Base-by-base conservation (phyloP, 1,140 invertebrate genomes). In the Ectropis grisescens region DNA sequence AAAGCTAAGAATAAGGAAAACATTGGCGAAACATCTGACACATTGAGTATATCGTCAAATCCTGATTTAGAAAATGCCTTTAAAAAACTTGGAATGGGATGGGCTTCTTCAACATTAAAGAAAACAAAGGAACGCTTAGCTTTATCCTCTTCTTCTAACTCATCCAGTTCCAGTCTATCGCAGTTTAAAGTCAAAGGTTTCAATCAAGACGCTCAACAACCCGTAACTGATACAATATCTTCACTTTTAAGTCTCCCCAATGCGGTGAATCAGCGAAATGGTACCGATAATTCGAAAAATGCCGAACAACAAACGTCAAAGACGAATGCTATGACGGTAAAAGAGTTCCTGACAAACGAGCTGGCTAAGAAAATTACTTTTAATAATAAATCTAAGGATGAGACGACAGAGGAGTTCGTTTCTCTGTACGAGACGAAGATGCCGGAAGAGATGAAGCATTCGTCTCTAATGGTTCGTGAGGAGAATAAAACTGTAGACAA, bases 121-220 rank as follows among this genome's bases (percentile, higher is more conserved):
- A 90, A 89, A 66, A 90, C 87, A 5, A 84, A 87, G 13, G 85
- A 89, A 51, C 82, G 86, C 1, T 80, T 86, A 36, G 87, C 86
- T 15, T 56, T 89, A 10, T 86, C 86, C 8, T 74, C 88, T 5
- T 86, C 86, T 2, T 88, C 87, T 0, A 88, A 86, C 16, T 87
- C 87, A 0, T 81, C 80, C 6, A 82, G 81, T 42, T 64, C 76
- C 4, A 82, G 76, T 52, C 34, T 61, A 41, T 47, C 64, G 2
- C 54, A 78, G 32, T 59, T 62, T 33, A 69, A 71, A 58, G 42
- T 62, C 23, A 75, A 67, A 60, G 61, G 41, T 35, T 46, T 57
- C 33, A 50, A 62, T 44, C 55, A 61, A 31, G 57, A 70, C 29
- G 33, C 58, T 22, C 60, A 65, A n/a, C 48, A 41, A 6, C 33